Evolutionary conservation across 2,113 vertebrate genomes (phyloP), one percentile per base, ranked within the genome.

Genomic region (Leucoraja erinaceus): DNA sequence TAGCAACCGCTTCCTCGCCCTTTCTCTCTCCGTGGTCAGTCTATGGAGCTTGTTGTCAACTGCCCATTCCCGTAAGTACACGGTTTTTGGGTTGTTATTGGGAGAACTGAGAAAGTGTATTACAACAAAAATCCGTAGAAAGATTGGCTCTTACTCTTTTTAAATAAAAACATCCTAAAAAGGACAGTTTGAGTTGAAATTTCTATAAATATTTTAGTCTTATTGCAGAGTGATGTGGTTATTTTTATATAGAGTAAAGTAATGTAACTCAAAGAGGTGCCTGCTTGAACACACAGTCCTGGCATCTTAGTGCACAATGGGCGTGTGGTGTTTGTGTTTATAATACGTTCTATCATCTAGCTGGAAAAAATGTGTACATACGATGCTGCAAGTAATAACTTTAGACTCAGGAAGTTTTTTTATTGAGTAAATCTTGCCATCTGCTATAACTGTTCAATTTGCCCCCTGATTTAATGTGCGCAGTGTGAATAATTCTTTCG

Each of bases 11-110:
- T 28, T 74, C 33, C 3, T 54, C 31, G 86, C 61, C 28, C 9
- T 91, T 28, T 74, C 33, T 5, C 33, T 91, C 33, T 91, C 66
- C 68, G 5, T 66, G 12, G 3, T 74, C 68, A 91, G 90, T 10
- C 90, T 91, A 0, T 91, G 66, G 68, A 20, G 70, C 20, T 70
- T 91, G 8, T 38, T 47, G 66, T 28, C 38, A 72, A 91, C 68
- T 25, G 90, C 31, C 6, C 38, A 54, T 28, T 91, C 90, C 33
- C 25, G 90, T 91, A 74, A 91, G 90, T 91, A 72, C 33, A 72
- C 20, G 20, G 1, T 91, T 72, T 72, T 31, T 2, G 8, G 47
- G 25, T 47, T 74, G 1, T 20, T 59, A 47, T 47, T 47, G 38
- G 38, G 14, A 54, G 47, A 56, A 31, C 9, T 16, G 28, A 31